Evolutionary conservation across 2,113 vertebrate genomes (phyloP).

Genomic region (Corapipo altera): DNA sequence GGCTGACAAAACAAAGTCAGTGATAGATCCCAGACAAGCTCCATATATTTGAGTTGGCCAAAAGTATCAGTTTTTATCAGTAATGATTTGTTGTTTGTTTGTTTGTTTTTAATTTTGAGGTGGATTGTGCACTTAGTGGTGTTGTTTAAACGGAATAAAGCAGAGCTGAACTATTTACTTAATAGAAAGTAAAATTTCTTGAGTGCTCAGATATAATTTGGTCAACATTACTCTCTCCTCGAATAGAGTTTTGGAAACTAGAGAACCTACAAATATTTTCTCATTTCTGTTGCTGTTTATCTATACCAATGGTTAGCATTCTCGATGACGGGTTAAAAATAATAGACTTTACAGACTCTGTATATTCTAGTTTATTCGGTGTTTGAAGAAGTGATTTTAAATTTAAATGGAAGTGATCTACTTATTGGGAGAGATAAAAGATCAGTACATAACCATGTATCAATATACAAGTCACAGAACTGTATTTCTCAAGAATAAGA

Average conservation of each 20-base stretch:
- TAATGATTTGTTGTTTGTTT: not conserved
- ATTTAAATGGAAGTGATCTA: not conserved
- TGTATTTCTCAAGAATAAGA: not conserved
- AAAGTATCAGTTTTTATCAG: not conserved
- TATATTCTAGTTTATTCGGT: not conserved
- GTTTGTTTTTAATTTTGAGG: not conserved
- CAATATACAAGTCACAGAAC: not conserved
- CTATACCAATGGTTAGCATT: not conserved
- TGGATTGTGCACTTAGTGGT: not conserved
- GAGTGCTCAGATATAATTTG: not conserved
- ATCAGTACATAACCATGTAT: not conserved
- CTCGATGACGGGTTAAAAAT: not conserved
- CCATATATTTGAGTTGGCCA: not conserved
- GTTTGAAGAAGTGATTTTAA: not conserved
- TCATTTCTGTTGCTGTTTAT: not conserved
- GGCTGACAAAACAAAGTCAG: not conserved
- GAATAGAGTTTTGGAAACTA: not conserved
- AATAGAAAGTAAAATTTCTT: not conserved
- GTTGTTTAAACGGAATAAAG: not conserved
- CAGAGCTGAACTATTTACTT: not conserved
- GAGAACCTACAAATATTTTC: not conserved
- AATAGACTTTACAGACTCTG: not conserved
- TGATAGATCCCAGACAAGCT: not conserved
- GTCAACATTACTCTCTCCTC: not conserved
- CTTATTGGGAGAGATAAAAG: not conserved